Conservation (phyloP, 2,888 invertebrate species). For the Vanessa cardui region DNA sequence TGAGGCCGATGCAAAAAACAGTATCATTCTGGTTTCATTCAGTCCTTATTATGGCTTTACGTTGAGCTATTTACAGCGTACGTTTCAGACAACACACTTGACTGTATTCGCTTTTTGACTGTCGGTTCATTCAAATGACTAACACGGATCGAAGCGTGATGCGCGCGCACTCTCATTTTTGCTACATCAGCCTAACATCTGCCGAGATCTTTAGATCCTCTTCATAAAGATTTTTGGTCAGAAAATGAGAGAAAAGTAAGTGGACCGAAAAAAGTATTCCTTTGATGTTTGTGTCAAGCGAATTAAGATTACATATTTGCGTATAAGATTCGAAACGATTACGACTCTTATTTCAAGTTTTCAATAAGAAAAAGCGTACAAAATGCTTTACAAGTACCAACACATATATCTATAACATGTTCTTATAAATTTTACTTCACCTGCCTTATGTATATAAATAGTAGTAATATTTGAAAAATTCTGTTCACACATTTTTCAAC, state of each 20-base stretch:
- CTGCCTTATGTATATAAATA: no score
- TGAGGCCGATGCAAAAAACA: constrained; percentile 5
- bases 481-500: no score
- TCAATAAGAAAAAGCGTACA: neutral
- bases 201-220: constrained; percentile 33
- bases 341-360: neutral
- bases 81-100: constrained; percentile 47
- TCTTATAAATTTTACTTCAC: no score
- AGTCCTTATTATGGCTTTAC: constrained; percentile 8
- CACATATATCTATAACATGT: no score
- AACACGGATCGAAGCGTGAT: constrained; percentile 69
- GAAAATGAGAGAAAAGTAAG: constrained; percentile 29
- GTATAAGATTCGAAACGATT: neutral
- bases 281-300: constrained; percentile 16
- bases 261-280: constrained; percentile 17
- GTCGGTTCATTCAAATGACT: constrained; percentile 71
- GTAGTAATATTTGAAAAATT: no score
- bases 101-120: constrained; percentile 56
- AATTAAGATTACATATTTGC: constrained; percentile 3
- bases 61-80: constrained; percentile 14
- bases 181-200: constrained; percentile 45
- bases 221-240: constrained; percentile 33
- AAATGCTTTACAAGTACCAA: no score
- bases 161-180: constrained; percentile 68
- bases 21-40: constrained; percentile 3